Percentiles rank a stretch among this genome's conserved stretches.
Evolutionary conservation across 2,113 vertebrate species (phyloP).

Genomic region (Aramus guarauna): DNA sequence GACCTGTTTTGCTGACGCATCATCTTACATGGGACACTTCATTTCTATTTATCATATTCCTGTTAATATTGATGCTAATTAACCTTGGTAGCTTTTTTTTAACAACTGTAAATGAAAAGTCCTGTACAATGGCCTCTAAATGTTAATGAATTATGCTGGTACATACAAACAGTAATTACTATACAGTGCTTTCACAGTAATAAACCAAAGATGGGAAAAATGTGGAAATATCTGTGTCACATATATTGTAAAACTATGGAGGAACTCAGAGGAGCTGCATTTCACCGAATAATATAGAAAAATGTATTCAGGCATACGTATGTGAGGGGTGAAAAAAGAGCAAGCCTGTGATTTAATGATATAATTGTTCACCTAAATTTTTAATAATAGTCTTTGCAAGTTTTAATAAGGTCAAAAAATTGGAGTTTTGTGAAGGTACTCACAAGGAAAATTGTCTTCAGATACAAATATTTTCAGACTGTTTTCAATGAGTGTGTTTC

Average conservation of each 20-base stretch:
- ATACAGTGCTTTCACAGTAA: not conserved
- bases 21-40: not conserved
- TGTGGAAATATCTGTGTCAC: not conserved
- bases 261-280: not conserved
- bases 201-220: not conserved
- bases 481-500: not conserved
- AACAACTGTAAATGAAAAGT: not conserved
- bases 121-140: not conserved
- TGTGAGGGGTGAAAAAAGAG: not conserved
- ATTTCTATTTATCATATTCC: not conserved
- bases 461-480: not conserved
- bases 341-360: not conserved
- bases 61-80: not conserved
- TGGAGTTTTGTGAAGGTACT: not conserved
- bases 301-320: not conserved
- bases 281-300: not conserved
- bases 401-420: not conserved
- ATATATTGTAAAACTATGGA: not conserved
- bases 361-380: not conserved
- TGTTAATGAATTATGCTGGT: not conserved
- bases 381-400: not conserved
- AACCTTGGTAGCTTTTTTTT: not conserved
- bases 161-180: not conserved
- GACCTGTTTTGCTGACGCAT: not conserved
- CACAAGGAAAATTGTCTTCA: not conserved